Base-by-base conservation (phyloP, 1,140 invertebrate species). In the Lepidurus apus region DNA sequence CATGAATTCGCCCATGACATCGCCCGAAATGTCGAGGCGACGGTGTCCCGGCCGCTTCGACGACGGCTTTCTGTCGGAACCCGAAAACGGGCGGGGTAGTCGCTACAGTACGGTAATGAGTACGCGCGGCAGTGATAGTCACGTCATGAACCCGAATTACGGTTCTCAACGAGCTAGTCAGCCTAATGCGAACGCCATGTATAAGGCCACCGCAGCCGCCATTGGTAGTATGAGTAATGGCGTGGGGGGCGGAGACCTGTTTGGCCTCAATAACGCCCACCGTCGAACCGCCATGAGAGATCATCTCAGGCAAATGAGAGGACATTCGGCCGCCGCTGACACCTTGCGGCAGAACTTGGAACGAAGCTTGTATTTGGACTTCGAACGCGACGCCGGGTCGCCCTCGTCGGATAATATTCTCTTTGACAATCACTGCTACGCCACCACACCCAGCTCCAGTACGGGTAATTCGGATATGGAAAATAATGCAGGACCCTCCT, bases 371-470 rank as follows among this genome's bases (percentile, higher is more conserved):
- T 95, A 94, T 85, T 88, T 95, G 85, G 94, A 95, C 87, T 89
- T 95, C 85, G 92, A 94, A 85, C 89, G 89, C 85, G 87, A 77
- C 65, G 93, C 94, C 83, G 87, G 91, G 80, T 95, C 93, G 8
- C 94, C 94, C 78, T 93, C 94, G 3, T 95, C 94, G 74, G 94
- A 96, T 85, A 94, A 95, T 85, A 93, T 94, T 42, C 91, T 95
- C 85, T 96, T 95, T 85, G 94, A 96, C 88, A 95, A 95, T 86
- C 93, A 95, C 83, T 96, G 96, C 86, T 94, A 94, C 17, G 95
- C 94, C 13, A 96, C 94, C 44, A 82, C 82, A 44, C 94, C 94
- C 21, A 95, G 93, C 81, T 95, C 94, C 42, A 95, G 93, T 82
- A 95, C 94, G 82, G 93, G 93, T 47, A 95, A 95, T 86, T 94